phyloP scores from a whole-genome alignment of 2,888 invertebrate genomes.

The Sesia apiformis region DNA sequence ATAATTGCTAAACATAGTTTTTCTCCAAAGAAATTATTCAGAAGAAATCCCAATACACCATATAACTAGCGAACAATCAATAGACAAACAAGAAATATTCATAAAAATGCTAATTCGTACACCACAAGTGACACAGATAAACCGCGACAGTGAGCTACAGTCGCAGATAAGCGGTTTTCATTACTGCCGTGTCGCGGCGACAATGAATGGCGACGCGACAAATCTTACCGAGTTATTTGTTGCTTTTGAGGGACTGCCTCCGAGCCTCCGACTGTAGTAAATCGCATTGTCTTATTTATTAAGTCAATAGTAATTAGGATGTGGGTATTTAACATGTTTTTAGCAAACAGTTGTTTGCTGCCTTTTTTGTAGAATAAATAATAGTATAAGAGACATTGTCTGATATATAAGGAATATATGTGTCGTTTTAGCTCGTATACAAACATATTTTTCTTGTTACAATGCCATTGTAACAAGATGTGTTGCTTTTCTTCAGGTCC shows the following conservation, averaged over 20 bases:
- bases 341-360: too few species aligned
- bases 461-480: too few species aligned
- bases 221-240: slow-evolving; percentile 55
- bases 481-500: too few species aligned
- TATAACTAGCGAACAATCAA: neutral
- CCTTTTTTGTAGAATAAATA: too few species aligned
- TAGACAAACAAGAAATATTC: neutral
- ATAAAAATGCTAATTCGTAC: neutral
- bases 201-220: slow-evolving; percentile 53
- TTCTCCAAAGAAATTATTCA: neutral
- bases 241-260: slow-evolving; percentile 11
- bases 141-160: slow-evolving; percentile 34
- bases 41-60: neutral
- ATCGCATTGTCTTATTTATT: too few species aligned
- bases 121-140: neutral
- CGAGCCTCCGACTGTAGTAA: slow-evolving; percentile 20
- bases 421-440: too few species aligned
- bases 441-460: too few species aligned
- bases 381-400: too few species aligned
- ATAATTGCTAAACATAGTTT: too few species aligned
- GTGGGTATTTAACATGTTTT: too few species aligned
- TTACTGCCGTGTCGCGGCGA: slow-evolving; percentile 49
- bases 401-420: too few species aligned
- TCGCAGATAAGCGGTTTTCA: slow-evolving; percentile 54
- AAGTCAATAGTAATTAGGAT: too few species aligned